Evolutionary conservation across 2,888 invertebrate species (phyloP), one percentile per base, ranked within the genome.

Genomic region (Anagyrus pseudococci): DNA sequence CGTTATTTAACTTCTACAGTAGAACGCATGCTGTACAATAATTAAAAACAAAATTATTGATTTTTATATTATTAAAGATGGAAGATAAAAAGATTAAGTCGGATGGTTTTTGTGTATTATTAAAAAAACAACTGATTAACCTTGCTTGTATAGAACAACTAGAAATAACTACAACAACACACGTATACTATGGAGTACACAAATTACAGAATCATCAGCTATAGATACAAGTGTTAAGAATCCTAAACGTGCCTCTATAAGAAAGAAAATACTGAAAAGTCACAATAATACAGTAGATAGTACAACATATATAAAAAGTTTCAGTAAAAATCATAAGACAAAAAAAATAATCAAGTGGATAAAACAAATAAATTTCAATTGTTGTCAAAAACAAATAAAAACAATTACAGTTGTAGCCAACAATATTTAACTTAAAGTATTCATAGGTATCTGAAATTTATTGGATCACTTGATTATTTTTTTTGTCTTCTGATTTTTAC

Each of bases 361-460:
- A 17, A 53, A 17, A 64, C 60, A 22, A 68, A 71, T 17, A 78
- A 76, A 57, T 77, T 80, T 40, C 78, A 80, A 63, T n/a, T n/a
- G n/a, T n/a, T n/a, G n/a, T n/a, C n/a, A n/a, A n/a, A n/a, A n/a
- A n/a, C n/a, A n/a, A n/a, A n/a, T n/a, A n/a, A n/a, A n/a, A n/a
- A n/a, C n/a, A n/a, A n/a, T n/a, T n/a, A n/a, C n/a, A 0, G 78
- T 75, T 2, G 80, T 72, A 3, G 75, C 77, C 1, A 74, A 77
- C 0, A 81, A 69, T 15, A 81, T 74, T 68, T 80, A 80, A 62
- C 79, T 79, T 22, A 81, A 68, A 4, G 77, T 73, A 3, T 77
- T 75, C 0, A 80, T 81, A 22, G 80, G 78, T 22, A 81, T 78
- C 62, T 80, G 78, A 40, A 80, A 77, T 57, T 76, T 78, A 17